Percentiles rank a stretch among this genome's conserved stretches.
phyloP scores from a whole-genome alignment of 2,888 invertebrate genomes.

The Noctua pronuba region DNA sequence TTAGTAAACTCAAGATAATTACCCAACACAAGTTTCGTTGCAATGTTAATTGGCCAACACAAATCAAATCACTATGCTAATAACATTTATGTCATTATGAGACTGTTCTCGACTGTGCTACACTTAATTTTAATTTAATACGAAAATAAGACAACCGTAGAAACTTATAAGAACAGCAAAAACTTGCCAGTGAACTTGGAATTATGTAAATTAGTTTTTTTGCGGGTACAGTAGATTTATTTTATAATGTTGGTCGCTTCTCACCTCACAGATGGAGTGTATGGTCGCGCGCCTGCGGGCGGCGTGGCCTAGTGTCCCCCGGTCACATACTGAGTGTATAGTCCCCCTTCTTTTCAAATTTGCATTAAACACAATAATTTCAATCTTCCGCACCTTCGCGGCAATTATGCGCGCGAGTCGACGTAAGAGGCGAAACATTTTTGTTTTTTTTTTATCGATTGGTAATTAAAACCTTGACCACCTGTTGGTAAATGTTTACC shows the following conservation, averaged over 20 bases:
- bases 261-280: constrained; percentile 85
- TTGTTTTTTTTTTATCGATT: constrained; percentile 20
- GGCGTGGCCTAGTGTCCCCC: constrained; percentile 65
- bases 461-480: constrained; percentile 39
- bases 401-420: constrained; percentile 76
- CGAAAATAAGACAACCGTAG: constrained; percentile 27
- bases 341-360: constrained; percentile 78
- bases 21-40: constrained; percentile 42
- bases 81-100: constrained; percentile 49
- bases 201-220: constrained; percentile 46
- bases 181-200: constrained; percentile 46
- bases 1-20: constrained; percentile 51
- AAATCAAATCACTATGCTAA: constrained; percentile 49
- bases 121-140: constrained; percentile 27
- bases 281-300: constrained; percentile 79
- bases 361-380: constrained; percentile 79
- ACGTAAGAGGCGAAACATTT: constrained; percentile 81
- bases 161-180: constrained; percentile 9
- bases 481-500: constrained; percentile 23
- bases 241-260: constrained; percentile 49
- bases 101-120: constrained; percentile 38
- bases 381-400: constrained; percentile 78
- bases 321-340: constrained; percentile 79
- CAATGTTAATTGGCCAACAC: constrained; percentile 55
- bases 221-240: constrained; percentile 1